Evolutionary conservation across 2,113 vertebrate genomes (phyloP).

Genomic region (Chaenocephalus aceratus): DNA sequence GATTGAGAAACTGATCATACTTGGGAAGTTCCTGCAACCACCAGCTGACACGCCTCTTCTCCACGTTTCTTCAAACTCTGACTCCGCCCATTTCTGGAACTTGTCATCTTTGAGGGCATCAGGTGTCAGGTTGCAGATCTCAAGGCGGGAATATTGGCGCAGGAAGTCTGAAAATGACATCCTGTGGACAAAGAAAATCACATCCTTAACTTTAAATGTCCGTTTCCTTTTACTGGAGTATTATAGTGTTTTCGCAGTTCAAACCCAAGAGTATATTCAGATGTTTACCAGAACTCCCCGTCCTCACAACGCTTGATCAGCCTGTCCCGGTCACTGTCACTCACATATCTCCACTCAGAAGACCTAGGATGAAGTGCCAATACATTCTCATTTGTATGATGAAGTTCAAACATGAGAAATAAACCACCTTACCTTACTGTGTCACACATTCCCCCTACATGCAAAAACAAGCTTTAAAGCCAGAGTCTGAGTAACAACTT

Average conservation of each 20-base stretch:
- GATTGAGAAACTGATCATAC: constrained; percentile 69
- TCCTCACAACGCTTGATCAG: constrained; percentile 86
- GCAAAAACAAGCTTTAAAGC: not conserved
- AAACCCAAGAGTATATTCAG: not conserved
- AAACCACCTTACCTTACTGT: not conserved
- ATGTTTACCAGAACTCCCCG: constrained; percentile 87
- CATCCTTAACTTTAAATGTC: not conserved
- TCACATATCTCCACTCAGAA: constrained; percentile 84
- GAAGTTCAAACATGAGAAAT: not conserved
- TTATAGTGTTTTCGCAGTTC: not conserved
- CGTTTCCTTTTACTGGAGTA: not conserved
- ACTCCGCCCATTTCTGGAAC: constrained; percentile 89
- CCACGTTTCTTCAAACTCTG: constrained; percentile 91
- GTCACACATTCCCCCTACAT: constrained; percentile 1
- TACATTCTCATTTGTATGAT: not conserved
- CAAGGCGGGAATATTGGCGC: constrained; percentile 89
- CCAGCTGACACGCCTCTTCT: constrained; percentile 90
- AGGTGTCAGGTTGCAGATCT: constrained; percentile 95
- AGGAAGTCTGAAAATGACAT: constrained; percentile 92
- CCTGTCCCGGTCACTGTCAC: constrained; percentile 71
- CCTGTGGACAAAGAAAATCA: constrained; percentile 74
- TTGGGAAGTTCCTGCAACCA: constrained; percentile 91
- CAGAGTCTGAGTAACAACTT: not conserved
- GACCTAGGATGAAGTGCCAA: constrained; percentile 76
- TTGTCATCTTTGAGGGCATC: constrained; percentile 86